Evolutionary conservation across 2,113 vertebrate species (phyloP), one percentile per base, ranked within the genome.

Genomic region (Siniperca chuatsi): DNA sequence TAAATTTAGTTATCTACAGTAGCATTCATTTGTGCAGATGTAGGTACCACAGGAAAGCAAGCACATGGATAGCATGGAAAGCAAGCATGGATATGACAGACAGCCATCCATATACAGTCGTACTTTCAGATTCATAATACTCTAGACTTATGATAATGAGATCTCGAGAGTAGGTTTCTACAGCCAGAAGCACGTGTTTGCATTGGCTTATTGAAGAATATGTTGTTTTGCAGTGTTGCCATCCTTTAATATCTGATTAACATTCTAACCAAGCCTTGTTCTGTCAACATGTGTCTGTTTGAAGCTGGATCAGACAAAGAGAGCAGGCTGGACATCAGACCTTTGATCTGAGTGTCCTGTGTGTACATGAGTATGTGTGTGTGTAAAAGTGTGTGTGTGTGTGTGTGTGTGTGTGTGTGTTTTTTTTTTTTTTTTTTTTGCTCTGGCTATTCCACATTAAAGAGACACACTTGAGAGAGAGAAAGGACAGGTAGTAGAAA

Each of bases 271-370:
- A 73, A 69, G 40, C n/a, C 71, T 35, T 69, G 44, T 64, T 75
- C 88, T 78, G 81, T 89, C 90, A 83, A 87, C 87, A 90, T 77
- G 79, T 29, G 76, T 87, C 78, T 85, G 86, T 90, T 89, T 92
- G 91, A 93, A 85, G 91, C 72, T 65, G 70, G 87, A 92, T 89
- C 89, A 89, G 81, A 92, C 84, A 90, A 85, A 91, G 84, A 84
- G 76, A 87, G 54, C 67, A 81, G 73, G 68, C 82, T 69, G 89
- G 84, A 92, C 89, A 88, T 84, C 79, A 74, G 55, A 92, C 89
- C 84, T 93, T 92, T 93, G 90, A 93, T 93, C 90, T 78, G 75
- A 76, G 72, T 85, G 73, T 33, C 35, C 55, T 68, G n/a, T 71
- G 61, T 81, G 84, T 85, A 74, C 1, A 1, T 52, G 48, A 29